Conservation (phyloP, 2,888 invertebrate genomes). For the Cinara cedri region DNA sequence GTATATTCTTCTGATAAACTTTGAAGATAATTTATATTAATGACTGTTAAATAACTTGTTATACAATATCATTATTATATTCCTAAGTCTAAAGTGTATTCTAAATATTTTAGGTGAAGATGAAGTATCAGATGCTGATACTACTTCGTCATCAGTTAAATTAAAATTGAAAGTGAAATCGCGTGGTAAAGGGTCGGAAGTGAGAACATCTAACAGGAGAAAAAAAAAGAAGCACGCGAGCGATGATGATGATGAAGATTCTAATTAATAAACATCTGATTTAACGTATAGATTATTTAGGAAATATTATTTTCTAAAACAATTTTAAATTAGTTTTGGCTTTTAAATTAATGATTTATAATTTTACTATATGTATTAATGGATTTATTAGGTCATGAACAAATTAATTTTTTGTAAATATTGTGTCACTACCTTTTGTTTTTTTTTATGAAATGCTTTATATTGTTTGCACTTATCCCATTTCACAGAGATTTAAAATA, state of each 20-base stretch:
- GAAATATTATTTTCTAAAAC: conserved; percentile 1
- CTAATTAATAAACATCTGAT: conserved; percentile 37
- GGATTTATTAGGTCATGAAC: conserved; percentile 32
- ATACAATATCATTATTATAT: too few relatives aligned
- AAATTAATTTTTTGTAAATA: conserved; percentile 38
- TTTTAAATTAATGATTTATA: conserved; percentile 3
- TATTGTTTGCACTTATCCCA: background rate
- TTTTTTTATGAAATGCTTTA: background rate
- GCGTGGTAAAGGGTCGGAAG: conserved; percentile 50
- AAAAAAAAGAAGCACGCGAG: conserved; percentile 70
- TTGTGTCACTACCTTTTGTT: background rate
- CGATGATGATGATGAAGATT: conserved; percentile 70
- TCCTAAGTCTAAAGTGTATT: background rate
- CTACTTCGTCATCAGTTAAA: conserved; percentile 72
- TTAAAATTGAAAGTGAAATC: conserved; percentile 69
- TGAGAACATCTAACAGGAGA: conserved; percentile 67
- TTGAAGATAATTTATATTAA: too few relatives aligned
- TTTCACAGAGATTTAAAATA: background rate
- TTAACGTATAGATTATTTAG: conserved; percentile 19
- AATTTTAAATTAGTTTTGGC: conserved; percentile 34
- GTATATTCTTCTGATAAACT: too few relatives aligned
- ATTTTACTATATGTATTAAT: conserved; percentile 8
- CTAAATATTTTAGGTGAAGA: conserved; percentile 61
- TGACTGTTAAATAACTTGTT: too few relatives aligned
- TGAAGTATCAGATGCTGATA: conserved; percentile 68